Conservation (phyloP, 2,797 vertebrate species). For the Leptatherina wallacei region DNA sequence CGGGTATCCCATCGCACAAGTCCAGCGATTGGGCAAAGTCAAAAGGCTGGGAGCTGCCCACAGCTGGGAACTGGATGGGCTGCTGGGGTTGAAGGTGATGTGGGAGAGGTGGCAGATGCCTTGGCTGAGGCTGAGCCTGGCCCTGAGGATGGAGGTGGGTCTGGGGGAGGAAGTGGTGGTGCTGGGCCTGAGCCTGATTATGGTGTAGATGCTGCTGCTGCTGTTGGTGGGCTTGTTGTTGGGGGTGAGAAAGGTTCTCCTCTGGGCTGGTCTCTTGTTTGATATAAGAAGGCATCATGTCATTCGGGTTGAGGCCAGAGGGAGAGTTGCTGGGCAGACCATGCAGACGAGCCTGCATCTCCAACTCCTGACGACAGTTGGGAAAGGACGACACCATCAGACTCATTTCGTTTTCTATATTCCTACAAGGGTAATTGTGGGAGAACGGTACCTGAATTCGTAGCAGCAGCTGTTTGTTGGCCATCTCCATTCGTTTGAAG, state of each 20-base stretch:
- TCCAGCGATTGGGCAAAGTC: constrained; percentile 91
- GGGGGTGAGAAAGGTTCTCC: constrained; percentile 79
- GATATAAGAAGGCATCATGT: constrained; percentile 86
- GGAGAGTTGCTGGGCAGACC: constrained; percentile 91
- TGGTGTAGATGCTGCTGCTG: constrained; percentile 66
- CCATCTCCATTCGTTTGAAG: constrained; percentile 94
- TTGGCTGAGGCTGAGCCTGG: constrained; percentile 62
- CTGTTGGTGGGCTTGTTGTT: constrained; percentile 73
- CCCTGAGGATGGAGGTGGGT: constrained; percentile 71
- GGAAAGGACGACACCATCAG: neutral
- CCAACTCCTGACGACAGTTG: constrained; percentile 87
- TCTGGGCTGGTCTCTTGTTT: constrained; percentile 91
- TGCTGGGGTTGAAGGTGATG: constrained; percentile 78
- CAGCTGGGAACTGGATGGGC: constrained; percentile 82
- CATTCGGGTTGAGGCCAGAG: constrained; percentile 85
- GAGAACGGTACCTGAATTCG: constrained; percentile 90
- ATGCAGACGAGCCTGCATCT: constrained; percentile 94
- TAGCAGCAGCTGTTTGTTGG: constrained; percentile 94
- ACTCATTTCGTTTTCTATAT: neutral
- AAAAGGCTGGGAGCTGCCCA: constrained; percentile 90
- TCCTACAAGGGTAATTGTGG: constrained; percentile 1
- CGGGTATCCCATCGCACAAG: constrained; percentile 83
- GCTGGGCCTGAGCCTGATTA: constrained; percentile 75
- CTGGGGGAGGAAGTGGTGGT: constrained; percentile 81
- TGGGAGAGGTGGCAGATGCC: constrained; percentile 75